Evolutionary conservation across 2,888 invertebrate genomes (phyloP), one percentile per base, ranked within the genome.

Genomic region (Meteorus cinctellus): DNA sequence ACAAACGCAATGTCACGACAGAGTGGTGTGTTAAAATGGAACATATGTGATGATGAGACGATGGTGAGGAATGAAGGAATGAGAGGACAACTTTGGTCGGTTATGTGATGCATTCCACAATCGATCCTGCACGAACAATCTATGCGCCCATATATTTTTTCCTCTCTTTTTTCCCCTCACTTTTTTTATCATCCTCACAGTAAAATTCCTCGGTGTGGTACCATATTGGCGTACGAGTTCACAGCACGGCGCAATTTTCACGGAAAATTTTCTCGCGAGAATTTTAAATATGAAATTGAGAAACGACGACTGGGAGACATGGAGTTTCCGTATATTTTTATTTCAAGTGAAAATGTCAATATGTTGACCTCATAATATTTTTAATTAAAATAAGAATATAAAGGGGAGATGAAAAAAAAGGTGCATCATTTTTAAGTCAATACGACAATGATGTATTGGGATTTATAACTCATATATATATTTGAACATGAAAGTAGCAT

Each of bases 121-220:
- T 76, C 72, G 71, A 76, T 76, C 70, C 68, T 65, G 41, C 63
- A 19, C 34, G 1, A 62, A 55, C 34, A 41, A 65, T 65, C 65
- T 41, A 65, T 41, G 34, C 41, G 16, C 1, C 48, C 5, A 19
- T 24, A 19, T 34, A 19, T 34, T 70, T 29, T 59, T 19, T 34
- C 14, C n/a, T 19, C 6, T 16, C 2, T 34, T 34, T 34, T 34
- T 34, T 34, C 2, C 2, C 8, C 34, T 2, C 34, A 6, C 34
- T n/a, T 70, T 55, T 59, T 59, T 31, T 16, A 12, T 68, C 4
- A 19, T 24, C 27, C n/a, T 29, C 19, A 12, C 29, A 24, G 31
- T 31, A 2, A 36, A 34, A 55, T 59, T 70, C 36, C 29, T 19
- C 36, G 14, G 16, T 2, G 69, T 70, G 69, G 62, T 16, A 45